A percentile compares a stretch with the other conserved stretches of the same genome.
Conservation (phyloP, 1,140 invertebrate species). For the Drosophila subobscura region DNA sequence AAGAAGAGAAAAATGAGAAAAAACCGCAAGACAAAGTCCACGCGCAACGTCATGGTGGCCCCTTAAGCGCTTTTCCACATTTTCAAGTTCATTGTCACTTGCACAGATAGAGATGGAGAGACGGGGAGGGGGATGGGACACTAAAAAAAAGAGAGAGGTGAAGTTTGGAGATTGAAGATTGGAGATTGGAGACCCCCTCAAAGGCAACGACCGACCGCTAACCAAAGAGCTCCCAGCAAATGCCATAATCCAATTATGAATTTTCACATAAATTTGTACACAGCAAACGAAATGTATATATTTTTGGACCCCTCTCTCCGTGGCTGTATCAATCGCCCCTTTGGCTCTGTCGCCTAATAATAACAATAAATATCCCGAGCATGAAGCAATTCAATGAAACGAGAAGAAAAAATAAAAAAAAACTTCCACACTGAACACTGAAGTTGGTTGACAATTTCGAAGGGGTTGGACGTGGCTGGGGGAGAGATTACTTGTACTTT, state of each 20-base stretch:
- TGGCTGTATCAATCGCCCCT: conserved; percentile 7
- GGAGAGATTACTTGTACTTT: conserved; percentile 36
- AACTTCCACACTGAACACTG: conserved; percentile 8
- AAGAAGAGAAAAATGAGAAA: conserved; percentile 15
- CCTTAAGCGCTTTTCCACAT: conserved; percentile 45
- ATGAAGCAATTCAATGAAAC: conserved; percentile 71
- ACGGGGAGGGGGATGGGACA: neutral
- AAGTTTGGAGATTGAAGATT: conserved; percentile 17
- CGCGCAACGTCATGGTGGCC: conserved; percentile 11
- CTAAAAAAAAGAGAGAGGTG: neutral
- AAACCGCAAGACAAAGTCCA: conserved; percentile 43
- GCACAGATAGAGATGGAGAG: conserved; percentile 1
- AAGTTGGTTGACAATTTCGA: conserved; percentile 37
- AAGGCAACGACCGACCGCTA: conserved; percentile 57
- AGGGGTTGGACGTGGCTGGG: conserved; percentile 9
- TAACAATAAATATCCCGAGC: conserved; percentile 74
- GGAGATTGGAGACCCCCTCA: conserved; percentile 50
- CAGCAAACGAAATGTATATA: conserved; percentile 45
- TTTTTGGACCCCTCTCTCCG: conserved; percentile 10
- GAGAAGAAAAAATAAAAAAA: conserved; percentile 18
- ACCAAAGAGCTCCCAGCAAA: conserved; percentile 55
- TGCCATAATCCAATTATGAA: conserved; percentile 81
- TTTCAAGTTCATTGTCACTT: conserved; percentile 79
- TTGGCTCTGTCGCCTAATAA: conserved; percentile 54
- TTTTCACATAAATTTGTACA: conserved; percentile 78